These are phyloP conservation scores for Dione vanillae DNA, from an alignment of 2,888 invertebrate genomes.

Conservation along the genomic window DNA sequence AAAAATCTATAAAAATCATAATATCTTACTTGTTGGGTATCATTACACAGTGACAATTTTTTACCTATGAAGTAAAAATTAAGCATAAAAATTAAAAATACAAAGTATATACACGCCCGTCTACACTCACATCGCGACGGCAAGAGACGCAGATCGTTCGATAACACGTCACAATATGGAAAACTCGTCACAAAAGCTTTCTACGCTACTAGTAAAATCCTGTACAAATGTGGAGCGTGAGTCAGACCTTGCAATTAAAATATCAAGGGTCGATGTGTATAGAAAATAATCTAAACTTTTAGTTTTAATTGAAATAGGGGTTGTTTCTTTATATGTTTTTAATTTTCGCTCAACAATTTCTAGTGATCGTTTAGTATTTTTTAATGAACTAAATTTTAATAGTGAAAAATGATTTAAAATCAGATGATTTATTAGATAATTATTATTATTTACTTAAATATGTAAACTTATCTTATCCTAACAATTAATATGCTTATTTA, in stretches of 20 bases:
- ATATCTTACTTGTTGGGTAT: background rate
- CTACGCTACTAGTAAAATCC: constrained; percentile 37
- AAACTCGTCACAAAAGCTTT: constrained; percentile 61
- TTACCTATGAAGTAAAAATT: too few relatives aligned
- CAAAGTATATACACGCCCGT: constrained; percentile 53
- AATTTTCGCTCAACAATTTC: constrained; percentile 10
- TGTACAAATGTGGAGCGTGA: constrained; percentile 31
- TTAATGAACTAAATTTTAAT: too few relatives aligned
- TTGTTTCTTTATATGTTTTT: constrained; percentile 15
- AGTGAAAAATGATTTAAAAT: too few relatives aligned
- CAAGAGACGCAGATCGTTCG: constrained; percentile 69
- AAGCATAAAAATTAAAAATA: background rate
- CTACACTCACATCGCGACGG: constrained; percentile 60
- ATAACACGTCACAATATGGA: constrained; percentile 77
- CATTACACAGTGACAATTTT: too few relatives aligned
- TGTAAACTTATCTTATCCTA: too few relatives aligned
- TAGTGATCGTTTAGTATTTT: too few relatives aligned
- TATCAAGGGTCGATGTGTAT: constrained; percentile 27
- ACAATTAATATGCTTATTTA: too few relatives aligned
- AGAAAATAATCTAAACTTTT: constrained; percentile 18
- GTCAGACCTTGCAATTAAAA: constrained; percentile 38
- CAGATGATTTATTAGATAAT: too few relatives aligned
- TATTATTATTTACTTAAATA: too few relatives aligned
- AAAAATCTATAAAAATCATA: too few relatives aligned
- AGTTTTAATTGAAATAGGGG: constrained; percentile 19